These are phyloP conservation scores for Aspidiotus destructor DNA, from an alignment of 2,888 invertebrate species.

Conservation along the genomic window DNA sequence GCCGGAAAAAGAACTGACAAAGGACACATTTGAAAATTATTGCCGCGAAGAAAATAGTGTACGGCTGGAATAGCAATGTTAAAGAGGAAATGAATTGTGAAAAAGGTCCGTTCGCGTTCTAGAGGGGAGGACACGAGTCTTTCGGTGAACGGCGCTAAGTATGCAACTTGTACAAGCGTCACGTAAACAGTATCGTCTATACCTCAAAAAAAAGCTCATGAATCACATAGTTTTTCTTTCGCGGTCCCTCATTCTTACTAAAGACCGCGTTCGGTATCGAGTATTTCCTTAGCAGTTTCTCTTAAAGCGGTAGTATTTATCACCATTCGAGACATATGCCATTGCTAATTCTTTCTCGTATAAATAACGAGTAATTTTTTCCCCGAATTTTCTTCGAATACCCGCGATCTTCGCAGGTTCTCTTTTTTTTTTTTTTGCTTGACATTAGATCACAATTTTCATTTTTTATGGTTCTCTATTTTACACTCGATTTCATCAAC, in stretches of 20 bases:
- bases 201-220: slow-evolving; percentile 29
- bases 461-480: too few species aligned
- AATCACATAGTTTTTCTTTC: slow-evolving; percentile 19
- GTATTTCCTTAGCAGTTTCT: slow-evolving; percentile 12
- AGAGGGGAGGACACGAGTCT: slow-evolving; percentile 27
- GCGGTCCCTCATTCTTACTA: slow-evolving; percentile 5
- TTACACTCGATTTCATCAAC: too few species aligned
- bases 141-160: slow-evolving; percentile 20
- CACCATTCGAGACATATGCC: slow-evolving; percentile 30
- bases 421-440: too few species aligned
- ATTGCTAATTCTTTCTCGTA: slow-evolving; percentile 29
- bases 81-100: slow-evolving; percentile 28
- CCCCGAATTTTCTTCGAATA: slow-evolving; percentile 10
- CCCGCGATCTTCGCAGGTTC: background rate
- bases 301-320: slow-evolving; percentile 28
- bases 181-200: slow-evolving; percentile 31
- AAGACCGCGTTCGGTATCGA: background rate
- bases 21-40: slow-evolving; percentile 26
- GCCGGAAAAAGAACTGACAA: slow-evolving; percentile 11
- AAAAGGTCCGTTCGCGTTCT: slow-evolving; percentile 27
- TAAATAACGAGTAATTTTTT: slow-evolving; percentile 30
- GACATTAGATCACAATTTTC: too few species aligned
- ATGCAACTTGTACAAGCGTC: slow-evolving; percentile 32
- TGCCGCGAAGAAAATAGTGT: slow-evolving; percentile 21
- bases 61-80: slow-evolving; percentile 27